Evolutionary conservation across 2,888 invertebrate species (phyloP).

Genomic region (Sceliomorpha sp.): DNA sequence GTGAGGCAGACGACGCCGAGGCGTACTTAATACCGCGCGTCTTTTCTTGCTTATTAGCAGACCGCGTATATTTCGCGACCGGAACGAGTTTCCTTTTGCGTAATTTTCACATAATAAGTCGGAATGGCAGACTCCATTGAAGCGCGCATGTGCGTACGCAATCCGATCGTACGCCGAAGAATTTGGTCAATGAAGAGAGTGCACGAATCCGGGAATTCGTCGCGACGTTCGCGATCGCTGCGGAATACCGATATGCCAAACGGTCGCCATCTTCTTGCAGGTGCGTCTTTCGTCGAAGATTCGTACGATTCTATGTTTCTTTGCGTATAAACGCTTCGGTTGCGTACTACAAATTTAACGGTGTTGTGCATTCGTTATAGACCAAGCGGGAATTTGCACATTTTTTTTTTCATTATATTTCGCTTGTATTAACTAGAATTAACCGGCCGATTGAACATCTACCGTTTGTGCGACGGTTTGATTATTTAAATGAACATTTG

Average conservation of each 20-base stretch:
- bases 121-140: slow-evolving; percentile 44
- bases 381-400: too few relatives aligned
- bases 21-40: slow-evolving; percentile 40
- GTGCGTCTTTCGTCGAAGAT: too few relatives aligned
- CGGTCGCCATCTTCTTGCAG: too few relatives aligned
- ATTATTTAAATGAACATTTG: too few relatives aligned
- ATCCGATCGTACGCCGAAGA: slow-evolving; percentile 43
- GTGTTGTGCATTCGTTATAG: too few relatives aligned
- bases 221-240: slow-evolving; percentile 30
- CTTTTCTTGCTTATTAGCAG: slow-evolving; percentile 49
- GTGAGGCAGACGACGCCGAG: slow-evolving; percentile 32
- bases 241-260: slow-evolving; percentile 48
- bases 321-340: too few relatives aligned
- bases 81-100: slow-evolving; percentile 50
- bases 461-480: too few relatives aligned
- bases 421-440: too few relatives aligned
- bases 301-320: too few relatives aligned
- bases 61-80: slow-evolving; percentile 45
- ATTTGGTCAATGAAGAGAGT: slow-evolving; percentile 50
- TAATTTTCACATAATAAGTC: slow-evolving; percentile 55
- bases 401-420: too few relatives aligned
- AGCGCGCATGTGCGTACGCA: slow-evolving; percentile 22
- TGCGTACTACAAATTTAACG: too few relatives aligned
- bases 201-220: slow-evolving; percentile 49
- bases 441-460: too few relatives aligned